A percentile compares a stretch with the other conserved stretches of the same genome.
Evolutionary conservation across 1,140 invertebrate species (phyloP).

Genomic region (Catajapyx aquilonaris): DNA sequence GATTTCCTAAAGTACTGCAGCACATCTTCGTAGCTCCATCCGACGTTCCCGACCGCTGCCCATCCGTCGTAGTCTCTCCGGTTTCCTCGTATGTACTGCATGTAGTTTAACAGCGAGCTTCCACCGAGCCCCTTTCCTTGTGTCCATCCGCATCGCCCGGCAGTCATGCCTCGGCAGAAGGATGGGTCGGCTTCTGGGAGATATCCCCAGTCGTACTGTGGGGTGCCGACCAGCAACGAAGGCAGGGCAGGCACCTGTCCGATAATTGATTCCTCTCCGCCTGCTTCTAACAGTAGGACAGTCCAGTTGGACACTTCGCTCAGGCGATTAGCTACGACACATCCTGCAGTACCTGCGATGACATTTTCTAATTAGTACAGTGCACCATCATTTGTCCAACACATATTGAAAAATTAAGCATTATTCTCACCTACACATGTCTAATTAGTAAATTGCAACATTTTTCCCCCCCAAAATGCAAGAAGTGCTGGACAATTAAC

Average conservation of each 20-base stretch:
- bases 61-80: constrained; percentile 33
- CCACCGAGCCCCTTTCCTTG: constrained; percentile 36
- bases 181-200: constrained; percentile 17
- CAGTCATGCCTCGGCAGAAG: constrained; percentile 18
- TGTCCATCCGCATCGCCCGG: constrained; percentile 15
- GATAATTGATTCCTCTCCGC: constrained; percentile 15
- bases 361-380: constrained; percentile 9
- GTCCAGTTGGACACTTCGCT: constrained; percentile 14
- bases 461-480: too few relatives aligned
- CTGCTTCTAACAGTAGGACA: constrained; percentile 23
- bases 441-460: too few relatives aligned
- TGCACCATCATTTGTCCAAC: background rate
- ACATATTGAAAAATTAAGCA: too few relatives aligned
- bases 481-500: too few relatives aligned
- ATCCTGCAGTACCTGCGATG: constrained; percentile 24
- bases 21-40: constrained; percentile 31
- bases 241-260: constrained; percentile 9
- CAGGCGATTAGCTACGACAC: constrained; percentile 27
- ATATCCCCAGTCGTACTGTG: constrained; percentile 26
- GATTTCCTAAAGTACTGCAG: constrained; percentile 23
- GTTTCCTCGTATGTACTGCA: constrained; percentile 37
- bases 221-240: background rate
- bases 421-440: too few relatives aligned
- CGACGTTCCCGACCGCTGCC: constrained; percentile 22
- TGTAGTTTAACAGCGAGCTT: constrained; percentile 33